phyloP scores from a whole-genome alignment of 2,888 invertebrate species.

The Diarsia mendica region DNA sequence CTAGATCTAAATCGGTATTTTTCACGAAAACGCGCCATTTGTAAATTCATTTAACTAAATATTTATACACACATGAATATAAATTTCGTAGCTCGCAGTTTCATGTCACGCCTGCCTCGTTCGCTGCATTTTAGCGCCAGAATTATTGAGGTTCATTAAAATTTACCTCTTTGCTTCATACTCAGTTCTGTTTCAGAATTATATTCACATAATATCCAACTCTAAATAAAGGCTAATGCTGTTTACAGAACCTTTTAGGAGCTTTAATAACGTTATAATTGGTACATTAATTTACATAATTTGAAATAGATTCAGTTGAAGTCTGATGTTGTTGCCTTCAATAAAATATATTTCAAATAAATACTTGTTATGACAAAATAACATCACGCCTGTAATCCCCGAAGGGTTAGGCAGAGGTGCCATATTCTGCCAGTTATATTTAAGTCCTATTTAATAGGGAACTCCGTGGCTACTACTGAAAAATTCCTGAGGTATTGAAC shows the following conservation, averaged over 20 bases:
- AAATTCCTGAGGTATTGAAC: too few species aligned
- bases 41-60: background rate
- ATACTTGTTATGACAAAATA: too few species aligned
- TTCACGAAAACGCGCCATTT: background rate
- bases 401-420: too few species aligned
- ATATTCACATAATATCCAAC: slow-evolving; percentile 55
- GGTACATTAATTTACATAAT: background rate
- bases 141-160: slow-evolving; percentile 77
- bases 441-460: too few species aligned
- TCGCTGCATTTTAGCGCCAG: slow-evolving; percentile 70
- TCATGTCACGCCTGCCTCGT: slow-evolving; percentile 43
- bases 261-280: slow-evolving; percentile 7
- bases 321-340: too few species aligned
- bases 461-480: too few species aligned
- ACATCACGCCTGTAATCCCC: too few species aligned
- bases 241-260: slow-evolving; percentile 5
- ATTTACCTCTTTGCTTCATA: slow-evolving; percentile 71
- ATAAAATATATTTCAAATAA: too few species aligned
- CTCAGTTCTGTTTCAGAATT: slow-evolving; percentile 69
- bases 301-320: background rate
- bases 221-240: slow-evolving; percentile 62
- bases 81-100: slow-evolving; percentile 58
- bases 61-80: background rate
- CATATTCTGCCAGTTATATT: too few species aligned
- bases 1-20: background rate